phyloP scores from a whole-genome alignment of 2,797 vertebrate genomes.

The Acipenser transmontanus region DNA sequence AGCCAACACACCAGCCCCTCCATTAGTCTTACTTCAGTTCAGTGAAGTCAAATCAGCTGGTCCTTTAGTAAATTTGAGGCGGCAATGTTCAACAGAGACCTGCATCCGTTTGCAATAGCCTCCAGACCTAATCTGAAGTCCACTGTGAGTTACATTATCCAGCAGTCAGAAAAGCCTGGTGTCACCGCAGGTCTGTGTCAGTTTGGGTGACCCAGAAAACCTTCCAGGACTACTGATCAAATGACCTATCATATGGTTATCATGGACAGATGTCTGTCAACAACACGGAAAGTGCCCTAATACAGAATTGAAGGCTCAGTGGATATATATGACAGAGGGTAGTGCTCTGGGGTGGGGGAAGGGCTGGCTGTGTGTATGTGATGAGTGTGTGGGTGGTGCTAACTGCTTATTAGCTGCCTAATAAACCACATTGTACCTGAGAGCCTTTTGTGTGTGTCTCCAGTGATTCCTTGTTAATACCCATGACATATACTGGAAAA shows the following conservation, averaged over 20 bases:
- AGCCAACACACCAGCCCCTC: conserved; percentile 59
- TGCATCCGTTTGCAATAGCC: conserved; percentile 60
- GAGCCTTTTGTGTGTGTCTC: too few relatives aligned
- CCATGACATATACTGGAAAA: too few relatives aligned
- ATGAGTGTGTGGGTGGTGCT: too few relatives aligned
- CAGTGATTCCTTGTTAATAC: too few relatives aligned
- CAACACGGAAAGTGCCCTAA: neutral
- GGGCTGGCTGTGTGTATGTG: too few relatives aligned
- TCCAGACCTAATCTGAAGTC: conserved; percentile 27
- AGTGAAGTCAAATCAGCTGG: conserved; percentile 49
- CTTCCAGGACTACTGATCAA: conserved; percentile 41
- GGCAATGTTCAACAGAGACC: conserved; percentile 60
- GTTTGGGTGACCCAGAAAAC: conserved; percentile 56
- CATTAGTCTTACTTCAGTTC: conserved; percentile 55
- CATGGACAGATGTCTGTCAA: conserved; percentile 3
- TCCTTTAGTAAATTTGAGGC: conserved; percentile 52
- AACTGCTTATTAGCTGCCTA: too few relatives aligned
- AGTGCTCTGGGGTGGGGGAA: too few relatives aligned
- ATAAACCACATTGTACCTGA: too few relatives aligned
- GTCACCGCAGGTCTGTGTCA: conserved; percentile 35
- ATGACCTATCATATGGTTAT: conserved; percentile 24
- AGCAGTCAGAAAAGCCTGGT: conserved; percentile 28
- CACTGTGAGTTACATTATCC: conserved; percentile 28
- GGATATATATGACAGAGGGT: neutral
- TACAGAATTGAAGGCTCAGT: neutral